phyloP scores from a whole-genome alignment of 1,140 invertebrate species.

The Phocides pigmalion region DNA sequence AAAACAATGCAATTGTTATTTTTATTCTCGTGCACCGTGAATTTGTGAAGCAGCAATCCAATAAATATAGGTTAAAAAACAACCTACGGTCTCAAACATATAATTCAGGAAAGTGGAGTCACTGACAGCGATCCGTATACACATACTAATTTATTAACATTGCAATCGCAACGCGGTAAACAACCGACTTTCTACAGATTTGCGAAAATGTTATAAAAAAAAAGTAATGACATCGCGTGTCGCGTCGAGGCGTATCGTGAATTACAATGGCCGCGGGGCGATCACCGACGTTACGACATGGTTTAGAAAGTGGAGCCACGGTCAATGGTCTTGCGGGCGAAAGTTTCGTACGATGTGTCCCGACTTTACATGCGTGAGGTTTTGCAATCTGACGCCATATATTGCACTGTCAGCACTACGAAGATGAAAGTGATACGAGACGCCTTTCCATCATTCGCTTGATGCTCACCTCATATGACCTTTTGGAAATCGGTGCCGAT shows the following conservation, averaged over 20 bases:
- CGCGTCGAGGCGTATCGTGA: conserved; percentile 69
- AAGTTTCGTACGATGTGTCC: conserved; percentile 68
- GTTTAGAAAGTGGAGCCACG: conserved; percentile 80
- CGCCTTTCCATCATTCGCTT: conserved; percentile 24
- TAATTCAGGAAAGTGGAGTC: conserved; percentile 1
- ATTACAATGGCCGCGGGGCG: conserved; percentile 74
- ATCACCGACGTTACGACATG: conserved; percentile 76
- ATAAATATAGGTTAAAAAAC: too few relatives aligned
- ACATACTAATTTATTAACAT: conserved; percentile 24
- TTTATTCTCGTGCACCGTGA: too few relatives aligned
- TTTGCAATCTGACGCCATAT: conserved; percentile 55
- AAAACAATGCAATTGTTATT: too few relatives aligned
- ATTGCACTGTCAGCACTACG: conserved; percentile 35
- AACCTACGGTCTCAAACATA: background rate
- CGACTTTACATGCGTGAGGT: conserved; percentile 55
- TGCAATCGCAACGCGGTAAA: conserved; percentile 28
- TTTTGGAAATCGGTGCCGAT: conserved; percentile 2
- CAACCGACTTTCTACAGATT: conserved; percentile 69
- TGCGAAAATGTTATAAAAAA: conserved; percentile 69
- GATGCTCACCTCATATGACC: conserved; percentile 1
- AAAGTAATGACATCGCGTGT: conserved; percentile 76
- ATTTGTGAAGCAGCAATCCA: too few relatives aligned
- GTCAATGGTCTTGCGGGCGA: conserved; percentile 76
- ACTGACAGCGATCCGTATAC: background rate
- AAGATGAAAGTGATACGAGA: conserved; percentile 62